These are phyloP conservation scores for Anisognathus igniventris DNA, from an alignment of 2,797 vertebrate species.

Conservation along the genomic window DNA sequence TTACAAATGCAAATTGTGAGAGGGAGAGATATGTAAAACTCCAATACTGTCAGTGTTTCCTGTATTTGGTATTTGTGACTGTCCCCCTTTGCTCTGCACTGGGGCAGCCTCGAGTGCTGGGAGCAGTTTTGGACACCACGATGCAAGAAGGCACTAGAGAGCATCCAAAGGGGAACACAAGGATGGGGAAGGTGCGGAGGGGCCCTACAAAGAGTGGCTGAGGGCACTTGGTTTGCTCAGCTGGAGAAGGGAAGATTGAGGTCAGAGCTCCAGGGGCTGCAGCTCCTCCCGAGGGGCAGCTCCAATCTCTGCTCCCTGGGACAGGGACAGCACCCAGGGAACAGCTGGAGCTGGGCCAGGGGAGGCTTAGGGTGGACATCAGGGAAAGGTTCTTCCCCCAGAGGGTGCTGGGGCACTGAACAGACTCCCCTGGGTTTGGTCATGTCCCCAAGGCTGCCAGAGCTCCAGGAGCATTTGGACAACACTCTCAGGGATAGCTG, in stretches of 20 bases:
- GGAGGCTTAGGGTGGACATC: fast-evolving
- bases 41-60: neutral
- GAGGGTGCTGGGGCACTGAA: neutral
- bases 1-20: neutral
- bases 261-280: neutral
- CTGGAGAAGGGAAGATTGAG: neutral
- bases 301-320: neutral
- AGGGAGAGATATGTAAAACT: neutral
- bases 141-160: neutral
- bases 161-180: fast-evolving
- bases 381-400: neutral
- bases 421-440: neutral
- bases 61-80: neutral
- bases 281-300: neutral
- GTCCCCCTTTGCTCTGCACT: neutral
- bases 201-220: neutral
- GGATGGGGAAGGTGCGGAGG: neutral
- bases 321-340: neutral
- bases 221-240: neutral
- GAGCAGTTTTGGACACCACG: neutral
- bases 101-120: neutral
- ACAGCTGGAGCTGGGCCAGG: neutral
- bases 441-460: neutral
- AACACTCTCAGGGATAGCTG: neutral
- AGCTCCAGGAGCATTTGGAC: neutral